Evolutionary conservation across 2,797 vertebrate genomes (phyloP).

Genomic region (Lagorchestes hirsutus): DNA sequence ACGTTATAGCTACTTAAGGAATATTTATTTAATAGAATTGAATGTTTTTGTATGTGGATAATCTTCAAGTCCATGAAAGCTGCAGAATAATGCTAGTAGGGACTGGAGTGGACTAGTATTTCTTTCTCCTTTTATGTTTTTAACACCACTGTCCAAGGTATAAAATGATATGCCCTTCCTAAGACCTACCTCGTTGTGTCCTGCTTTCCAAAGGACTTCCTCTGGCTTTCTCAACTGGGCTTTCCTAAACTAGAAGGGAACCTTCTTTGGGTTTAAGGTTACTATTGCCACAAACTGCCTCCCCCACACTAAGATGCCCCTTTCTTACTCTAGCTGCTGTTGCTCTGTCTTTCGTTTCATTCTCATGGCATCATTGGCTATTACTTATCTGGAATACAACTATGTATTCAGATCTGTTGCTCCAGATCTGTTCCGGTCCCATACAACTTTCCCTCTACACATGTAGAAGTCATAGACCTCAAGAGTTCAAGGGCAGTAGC

Average conservation of each 20-base stretch:
- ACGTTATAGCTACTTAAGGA: not conserved
- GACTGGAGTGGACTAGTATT: not conserved
- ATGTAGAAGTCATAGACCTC: not conserved
- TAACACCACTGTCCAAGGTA: not conserved
- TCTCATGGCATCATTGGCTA: not conserved
- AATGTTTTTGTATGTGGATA: not conserved
- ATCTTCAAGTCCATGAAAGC: not conserved
- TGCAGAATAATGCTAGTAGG: not conserved
- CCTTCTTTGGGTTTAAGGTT: not conserved
- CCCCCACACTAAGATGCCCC: not conserved
- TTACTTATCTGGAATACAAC: not conserved
- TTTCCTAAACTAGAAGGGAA: not conserved
- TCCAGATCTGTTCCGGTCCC: not conserved
- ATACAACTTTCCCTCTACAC: not conserved
- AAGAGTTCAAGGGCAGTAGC: not conserved
- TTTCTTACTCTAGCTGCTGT: not conserved
- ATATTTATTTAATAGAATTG: not conserved
- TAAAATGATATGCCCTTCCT: not conserved
- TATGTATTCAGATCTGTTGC: not conserved
- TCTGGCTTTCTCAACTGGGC: not conserved
- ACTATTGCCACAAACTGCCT: not conserved
- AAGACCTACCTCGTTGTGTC: not conserved
- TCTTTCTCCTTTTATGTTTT: not conserved
- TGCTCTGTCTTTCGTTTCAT: too few species aligned
- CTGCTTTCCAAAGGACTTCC: not conserved